phyloP scores from a whole-genome alignment of 2,888 invertebrate species.

The Lithophane ornitopus region DNA sequence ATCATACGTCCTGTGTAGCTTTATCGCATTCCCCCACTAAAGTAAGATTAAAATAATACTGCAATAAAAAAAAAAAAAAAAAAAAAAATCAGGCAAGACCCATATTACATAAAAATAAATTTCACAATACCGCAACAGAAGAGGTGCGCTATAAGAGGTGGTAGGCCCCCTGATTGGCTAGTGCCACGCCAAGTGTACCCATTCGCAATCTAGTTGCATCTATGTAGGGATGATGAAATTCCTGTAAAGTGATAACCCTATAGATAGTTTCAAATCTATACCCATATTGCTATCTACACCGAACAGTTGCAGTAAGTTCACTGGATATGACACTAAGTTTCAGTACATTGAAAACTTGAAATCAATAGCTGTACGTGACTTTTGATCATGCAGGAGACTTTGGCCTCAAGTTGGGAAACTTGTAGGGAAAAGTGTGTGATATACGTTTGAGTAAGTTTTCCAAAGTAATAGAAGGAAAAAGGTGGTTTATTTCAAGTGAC shows the following conservation, averaged over 20 bases:
- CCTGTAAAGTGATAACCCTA: not conserved
- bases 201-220: not conserved
- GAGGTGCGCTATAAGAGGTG: not conserved
- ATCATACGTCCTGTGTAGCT: not conserved
- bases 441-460: constrained; percentile 25
- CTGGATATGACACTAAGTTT: constrained; percentile 39
- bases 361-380: constrained; percentile 57
- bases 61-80: too few species aligned
- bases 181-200: not conserved
- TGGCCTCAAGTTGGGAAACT: constrained; percentile 39
- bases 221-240: not conserved
- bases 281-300: not conserved
- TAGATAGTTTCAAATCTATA: not conserved
- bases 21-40: not conserved
- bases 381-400: constrained; percentile 43
- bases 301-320: constrained; percentile 23
- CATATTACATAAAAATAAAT: too few species aligned
- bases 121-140: too few species aligned
- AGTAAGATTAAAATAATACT: not conserved
- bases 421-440: constrained; percentile 24
- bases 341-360: constrained; percentile 53
- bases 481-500: not conserved
- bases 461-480: not conserved
- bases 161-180: not conserved
- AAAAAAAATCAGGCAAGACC: too few species aligned